Base-by-base conservation (phyloP, 1,140 invertebrate species). In the Leptopilina boulardi region DNA sequence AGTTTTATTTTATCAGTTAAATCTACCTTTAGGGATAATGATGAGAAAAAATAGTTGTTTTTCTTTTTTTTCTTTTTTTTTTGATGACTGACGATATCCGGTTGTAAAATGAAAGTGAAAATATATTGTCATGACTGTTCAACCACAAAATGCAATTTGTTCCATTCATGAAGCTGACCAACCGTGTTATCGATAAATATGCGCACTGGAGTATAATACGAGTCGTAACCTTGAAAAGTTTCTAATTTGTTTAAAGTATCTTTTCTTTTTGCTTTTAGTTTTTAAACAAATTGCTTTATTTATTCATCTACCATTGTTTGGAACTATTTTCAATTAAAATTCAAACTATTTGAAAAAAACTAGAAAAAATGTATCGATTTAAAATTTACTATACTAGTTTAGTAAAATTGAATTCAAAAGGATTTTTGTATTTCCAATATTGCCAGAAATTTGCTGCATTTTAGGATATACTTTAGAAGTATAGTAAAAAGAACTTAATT, bases 121-220 rank as follows among this genome's bases (percentile, higher is more conserved):
- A 47, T 47, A 47, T 15, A 47, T 47, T 47, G 44, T 47, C 44
- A 47, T 13, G 44, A 47, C 44, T 47, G 44, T 47, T 47, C 44
- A 47, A 47, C 44, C 44, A 47, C 44, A 47, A 47, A 47, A 47
- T 47, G 44, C 44, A 47, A 47, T 47, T 47, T 47, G 15, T 13
- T 47, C 44, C 44, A 47, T 47, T 47, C 44, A 47, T 47, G 44
- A 47, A 47, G 44, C 15, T 47, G 44, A 47, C 44, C 44, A 47
- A 47, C 11, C 44, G 44, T 47, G 44, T 47, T 47, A 47, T 47
- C 44, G 13, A 13, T n/a, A 47, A 47, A 47, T 47, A 47, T 47
- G 44, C 44, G 44, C 44, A 47, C 13, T 47, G 44, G 44, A 47
- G 44, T 47, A 47, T 3, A n/a, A 13, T 47, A 13, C 2, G 2